Evolutionary conservation across 2,888 invertebrate genomes (phyloP).

Genomic region (Xestia rhomboidea): DNA sequence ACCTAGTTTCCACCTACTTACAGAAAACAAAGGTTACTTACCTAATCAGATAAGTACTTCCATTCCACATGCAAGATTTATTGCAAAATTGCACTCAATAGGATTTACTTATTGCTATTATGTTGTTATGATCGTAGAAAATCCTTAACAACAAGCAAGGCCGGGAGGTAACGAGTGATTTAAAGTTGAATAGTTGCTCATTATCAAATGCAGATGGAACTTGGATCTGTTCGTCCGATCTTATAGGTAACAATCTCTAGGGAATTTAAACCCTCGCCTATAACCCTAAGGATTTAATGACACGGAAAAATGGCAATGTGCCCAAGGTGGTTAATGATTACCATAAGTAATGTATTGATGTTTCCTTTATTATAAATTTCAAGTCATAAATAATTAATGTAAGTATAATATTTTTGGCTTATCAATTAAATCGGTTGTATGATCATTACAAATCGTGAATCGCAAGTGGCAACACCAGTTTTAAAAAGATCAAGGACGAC

Average conservation of each 20-base stretch:
- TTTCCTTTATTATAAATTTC: neutral
- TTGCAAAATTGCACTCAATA: constrained; percentile 43
- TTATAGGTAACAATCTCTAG: neutral
- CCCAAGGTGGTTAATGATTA: neutral
- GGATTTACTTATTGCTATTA: constrained; percentile 49
- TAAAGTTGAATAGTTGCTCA: constrained; percentile 13
- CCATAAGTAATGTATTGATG: neutral
- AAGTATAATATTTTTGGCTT: neutral
- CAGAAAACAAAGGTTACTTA: constrained; percentile 27
- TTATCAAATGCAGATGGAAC: constrained; percentile 18
- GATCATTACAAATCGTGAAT: constrained; percentile 9
- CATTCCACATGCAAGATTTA: constrained; percentile 34
- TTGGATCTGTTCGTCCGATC: neutral
- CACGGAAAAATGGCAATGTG: constrained; percentile 1
- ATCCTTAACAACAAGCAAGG: constrained; percentile 43
- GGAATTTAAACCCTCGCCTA: neutral
- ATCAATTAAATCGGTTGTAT: neutral
- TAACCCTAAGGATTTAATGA: neutral
- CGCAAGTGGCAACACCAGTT: constrained; percentile 23
- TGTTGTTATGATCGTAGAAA: constrained; percentile 49
- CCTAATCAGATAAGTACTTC: constrained; percentile 25
- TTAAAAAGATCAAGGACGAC: constrained; percentile 61
- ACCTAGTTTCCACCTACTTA: constrained; percentile 2
- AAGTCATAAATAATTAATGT: neutral
- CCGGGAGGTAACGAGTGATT: constrained; percentile 39